Percentiles rank a stretch among this genome's conserved stretches.
Conservation (phyloP, 2,888 invertebrate genomes). For the Drosophila paramelanica region DNA sequence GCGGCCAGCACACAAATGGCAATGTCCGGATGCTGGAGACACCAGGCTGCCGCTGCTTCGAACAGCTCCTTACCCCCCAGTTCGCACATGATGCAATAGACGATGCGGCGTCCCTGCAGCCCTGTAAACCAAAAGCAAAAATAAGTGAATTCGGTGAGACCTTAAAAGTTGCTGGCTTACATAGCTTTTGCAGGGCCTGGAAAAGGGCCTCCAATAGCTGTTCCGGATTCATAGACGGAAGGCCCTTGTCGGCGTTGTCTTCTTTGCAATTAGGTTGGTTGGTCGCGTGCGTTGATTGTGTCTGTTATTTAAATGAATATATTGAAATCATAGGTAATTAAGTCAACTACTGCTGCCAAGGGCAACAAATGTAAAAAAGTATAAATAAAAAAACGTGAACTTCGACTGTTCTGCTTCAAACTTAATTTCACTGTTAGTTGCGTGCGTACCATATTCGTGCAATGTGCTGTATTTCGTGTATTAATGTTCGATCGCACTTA, state of each 20-base stretch:
- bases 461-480: conserved; percentile 1
- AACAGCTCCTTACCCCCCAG: conserved; percentile 71
- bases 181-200: conserved; percentile 38
- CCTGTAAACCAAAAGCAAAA: conserved; percentile 44
- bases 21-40: conserved; percentile 70
- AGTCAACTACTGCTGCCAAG: neutral
- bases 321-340: conserved; percentile 25
- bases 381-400: conserved; percentile 18
- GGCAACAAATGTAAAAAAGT: conserved; percentile 25
- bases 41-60: conserved; percentile 66
- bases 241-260: conserved; percentile 2
- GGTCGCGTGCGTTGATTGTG: conserved; percentile 19
- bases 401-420: conserved; percentile 21
- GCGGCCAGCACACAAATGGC: conserved; percentile 69
- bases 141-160: too few relatives aligned
- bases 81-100: conserved; percentile 61
- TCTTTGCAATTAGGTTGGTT: neutral
- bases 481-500: conserved; percentile 6
- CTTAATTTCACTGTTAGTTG: neutral
- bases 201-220: conserved; percentile 33
- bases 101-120: conserved; percentile 51
- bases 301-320: conserved; percentile 28
- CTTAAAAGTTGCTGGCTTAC: conserved; percentile 29
- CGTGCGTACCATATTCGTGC: conserved; percentile 49
- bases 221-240: conserved; percentile 25